Percentiles rank a stretch among this genome's conserved stretches.
Conservation (phyloP, 2,888 invertebrate species). For the Sialis lutaria region DNA sequence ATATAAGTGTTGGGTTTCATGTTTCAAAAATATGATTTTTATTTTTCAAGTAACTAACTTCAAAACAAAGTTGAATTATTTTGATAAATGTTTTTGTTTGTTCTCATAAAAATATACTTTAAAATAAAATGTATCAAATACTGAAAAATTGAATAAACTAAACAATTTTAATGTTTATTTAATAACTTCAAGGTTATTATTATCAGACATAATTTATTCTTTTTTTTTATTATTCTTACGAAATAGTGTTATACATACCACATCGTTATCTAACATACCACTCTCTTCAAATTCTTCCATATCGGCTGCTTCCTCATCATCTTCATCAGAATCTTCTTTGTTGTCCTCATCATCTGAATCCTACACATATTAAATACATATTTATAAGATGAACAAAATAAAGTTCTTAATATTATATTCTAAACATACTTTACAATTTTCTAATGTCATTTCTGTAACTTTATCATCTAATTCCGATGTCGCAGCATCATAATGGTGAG, state of each 20-base stretch:
- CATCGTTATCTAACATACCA: slow-evolving; percentile 85
- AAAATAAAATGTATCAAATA: too few species aligned
- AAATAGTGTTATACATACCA: slow-evolving; percentile 31
- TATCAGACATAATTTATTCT: too few species aligned
- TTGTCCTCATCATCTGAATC: slow-evolving; percentile 28
- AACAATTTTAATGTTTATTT: too few species aligned
- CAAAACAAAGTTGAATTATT: too few species aligned
- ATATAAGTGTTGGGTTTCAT: too few species aligned
- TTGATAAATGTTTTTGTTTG: too few species aligned
- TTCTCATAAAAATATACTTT: too few species aligned
- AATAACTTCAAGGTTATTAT: too few species aligned
- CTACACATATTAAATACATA: slow-evolving; percentile 11
- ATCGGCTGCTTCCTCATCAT: slow-evolving; percentile 85
- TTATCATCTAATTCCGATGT: slow-evolving; percentile 55
- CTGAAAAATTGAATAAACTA: too few species aligned
- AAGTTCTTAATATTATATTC: not conserved
- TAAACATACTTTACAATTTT: slow-evolving; percentile 32
- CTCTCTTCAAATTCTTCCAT: slow-evolving; percentile 97
- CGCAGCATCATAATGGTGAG: slow-evolving; percentile 70
- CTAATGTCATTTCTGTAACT: slow-evolving; percentile 74
- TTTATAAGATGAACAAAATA: not conserved
- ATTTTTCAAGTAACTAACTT: too few species aligned
- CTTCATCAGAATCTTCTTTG: slow-evolving; percentile 51
- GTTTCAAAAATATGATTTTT: too few species aligned
- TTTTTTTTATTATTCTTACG: too few species aligned